Percentiles rank a stretch among this genome's conserved stretches.
Evolutionary conservation across 1,140 invertebrate genomes (phyloP).

Genomic region (Drosophila parvula): DNA sequence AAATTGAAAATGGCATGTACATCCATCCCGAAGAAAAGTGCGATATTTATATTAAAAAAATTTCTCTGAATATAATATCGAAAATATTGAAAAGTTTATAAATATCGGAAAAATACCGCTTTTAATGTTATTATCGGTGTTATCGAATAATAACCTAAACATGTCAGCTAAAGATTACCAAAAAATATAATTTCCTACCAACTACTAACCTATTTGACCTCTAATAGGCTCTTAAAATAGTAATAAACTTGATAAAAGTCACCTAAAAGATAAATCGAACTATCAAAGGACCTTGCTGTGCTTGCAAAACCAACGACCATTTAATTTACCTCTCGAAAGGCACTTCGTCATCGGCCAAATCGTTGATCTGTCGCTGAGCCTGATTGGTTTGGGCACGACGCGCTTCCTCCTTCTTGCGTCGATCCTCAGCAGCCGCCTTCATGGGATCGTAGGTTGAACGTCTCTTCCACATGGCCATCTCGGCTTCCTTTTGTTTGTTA

Average conservation of each 20-base stretch:
- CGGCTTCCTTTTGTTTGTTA: constrained; percentile 89
- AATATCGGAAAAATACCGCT: no score
- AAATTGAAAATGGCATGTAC: not conserved
- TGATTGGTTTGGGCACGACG: constrained; percentile 57
- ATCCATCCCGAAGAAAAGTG: no score
- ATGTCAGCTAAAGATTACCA: not conserved
- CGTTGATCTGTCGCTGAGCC: constrained; percentile 58
- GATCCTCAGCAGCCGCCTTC: constrained; percentile 93
- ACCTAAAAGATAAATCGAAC: constrained; percentile 6
- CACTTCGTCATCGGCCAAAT: constrained; percentile 49
- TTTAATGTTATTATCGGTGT: no score
- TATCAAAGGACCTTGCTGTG: not conserved
- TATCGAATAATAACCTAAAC: no score
- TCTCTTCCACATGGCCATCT: constrained; percentile 96
- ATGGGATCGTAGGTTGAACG: constrained; percentile 95
- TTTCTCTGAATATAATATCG: not conserved
- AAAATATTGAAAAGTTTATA: not conserved
- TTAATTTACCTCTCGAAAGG: constrained; percentile 77
- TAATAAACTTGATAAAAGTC: not conserved
- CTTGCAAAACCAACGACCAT: not conserved
- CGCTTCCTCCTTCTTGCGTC: constrained; percentile 86
- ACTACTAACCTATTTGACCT: not conserved
- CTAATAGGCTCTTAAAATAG: not conserved
- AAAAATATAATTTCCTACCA: not conserved
- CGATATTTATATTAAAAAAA: no score